Percentiles rank a stretch among this genome's conserved stretches.
Evolutionary conservation across 2,888 invertebrate genomes (phyloP).

Genomic region (Plebejus argus): DNA sequence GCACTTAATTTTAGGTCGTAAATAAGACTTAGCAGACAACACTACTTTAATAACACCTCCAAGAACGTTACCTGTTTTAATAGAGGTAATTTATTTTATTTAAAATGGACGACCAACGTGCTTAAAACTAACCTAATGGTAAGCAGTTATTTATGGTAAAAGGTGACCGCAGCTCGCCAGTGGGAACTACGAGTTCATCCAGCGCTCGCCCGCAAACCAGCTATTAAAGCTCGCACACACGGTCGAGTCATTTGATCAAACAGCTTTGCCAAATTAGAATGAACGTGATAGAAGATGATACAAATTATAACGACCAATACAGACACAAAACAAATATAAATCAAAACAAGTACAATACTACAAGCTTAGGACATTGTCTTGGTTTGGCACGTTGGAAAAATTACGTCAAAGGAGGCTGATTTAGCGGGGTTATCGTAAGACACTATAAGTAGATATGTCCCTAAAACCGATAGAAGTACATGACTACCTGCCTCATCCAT

Average conservation of each 20-base stretch:
- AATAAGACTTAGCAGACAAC: slow-evolving; percentile 17
- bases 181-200: neutral
- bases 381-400: too few relatives aligned
- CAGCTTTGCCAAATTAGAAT: neutral
- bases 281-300: neutral
- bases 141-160: slow-evolving; percentile 15
- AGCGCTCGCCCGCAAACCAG: neutral
- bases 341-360: too few relatives aligned
- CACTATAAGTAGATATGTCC: too few relatives aligned
- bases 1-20: slow-evolving; percentile 1
- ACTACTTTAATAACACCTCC: slow-evolving; percentile 14
- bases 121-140: slow-evolving; percentile 8
- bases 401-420: too few relatives aligned
- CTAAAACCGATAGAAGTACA: too few relatives aligned
- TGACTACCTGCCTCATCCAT: too few relatives aligned
- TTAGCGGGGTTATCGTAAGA: too few relatives aligned
- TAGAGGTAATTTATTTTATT: slow-evolving; percentile 23
- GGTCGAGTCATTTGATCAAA: neutral
- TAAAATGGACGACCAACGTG: slow-evolving; percentile 12
- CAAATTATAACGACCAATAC: too few relatives aligned
- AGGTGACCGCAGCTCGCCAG: neutral
- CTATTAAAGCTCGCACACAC: neutral
- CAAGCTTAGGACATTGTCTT: too few relatives aligned
- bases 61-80: slow-evolving; percentile 16
- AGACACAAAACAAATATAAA: too few relatives aligned